Base-by-base conservation (phyloP, 92 coral and sea anemone species). In the Palythoa caribaeorum region DNA sequence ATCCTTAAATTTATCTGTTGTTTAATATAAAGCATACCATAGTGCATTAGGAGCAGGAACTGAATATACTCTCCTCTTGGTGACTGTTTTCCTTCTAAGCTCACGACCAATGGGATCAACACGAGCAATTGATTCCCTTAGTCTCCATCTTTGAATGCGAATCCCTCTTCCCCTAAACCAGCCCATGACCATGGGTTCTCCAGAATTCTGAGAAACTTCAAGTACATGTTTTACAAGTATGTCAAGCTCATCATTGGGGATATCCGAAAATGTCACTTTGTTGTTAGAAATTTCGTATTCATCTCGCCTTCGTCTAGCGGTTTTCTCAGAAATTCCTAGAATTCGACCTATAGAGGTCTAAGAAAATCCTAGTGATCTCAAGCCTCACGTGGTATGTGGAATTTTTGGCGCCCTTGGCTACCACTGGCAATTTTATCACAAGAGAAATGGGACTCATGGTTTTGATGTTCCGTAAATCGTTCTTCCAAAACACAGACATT, bases 111-210 rank as follows among this genome's bases (percentile, higher is more conserved):
- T 16, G 20, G 69, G 69, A 16, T 60, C 69, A 14, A 60, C 69
- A 60, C 21, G 69, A 14, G 69, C 28, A 14, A 60, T 60, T 60
- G 69, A 14, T 14, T 60, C 69, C 21, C 69, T 60, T 14, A 60
- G 21, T 60, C 69, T 60, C 69, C 69, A 60, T 60, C 69, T 60
- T 60, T 89, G 94, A 40, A 94, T 84, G 54, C 84, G 87, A n/a
- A 89, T 69, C 66, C 94, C 93, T 87, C 73, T 89, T 51, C 93
- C 93, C 83, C 87, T 87, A 60, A 93, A 83, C 79, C 90, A 85
- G 19, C 92, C 95, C 71, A 92, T 81, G 5, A 92, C 70, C 95
- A 92, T 92, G 76, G 93, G 84, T 87, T 92, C 95, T 68, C 95
- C 95, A 55, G 93, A 93, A 20, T 93, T 78, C 38, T 81, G 89